These are phyloP conservation scores for Drosophila yooni DNA, from an alignment of 2,888 invertebrate genomes.

Conservation along the genomic window DNA sequence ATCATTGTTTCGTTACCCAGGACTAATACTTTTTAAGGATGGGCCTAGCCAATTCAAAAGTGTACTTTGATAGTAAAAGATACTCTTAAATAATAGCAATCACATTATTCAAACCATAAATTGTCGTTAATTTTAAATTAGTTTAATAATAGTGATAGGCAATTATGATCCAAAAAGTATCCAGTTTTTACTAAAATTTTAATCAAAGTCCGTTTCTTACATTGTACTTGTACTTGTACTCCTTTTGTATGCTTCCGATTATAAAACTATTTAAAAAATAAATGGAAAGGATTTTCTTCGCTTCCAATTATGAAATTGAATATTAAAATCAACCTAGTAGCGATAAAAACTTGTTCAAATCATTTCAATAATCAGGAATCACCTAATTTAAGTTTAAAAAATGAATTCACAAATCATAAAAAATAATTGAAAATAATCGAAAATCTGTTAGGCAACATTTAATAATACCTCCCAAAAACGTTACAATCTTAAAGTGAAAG, in stretches of 20 bases:
- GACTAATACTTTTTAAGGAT: not conserved
- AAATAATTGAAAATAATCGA: not conserved
- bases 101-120: not conserved
- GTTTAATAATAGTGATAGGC: not conserved
- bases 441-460: not conserved
- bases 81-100: not conserved
- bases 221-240: not conserved
- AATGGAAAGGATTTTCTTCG: not conserved
- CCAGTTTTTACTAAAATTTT: not conserved
- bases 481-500: slow-evolving; percentile 13
- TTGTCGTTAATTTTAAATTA: not conserved
- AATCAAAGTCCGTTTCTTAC: not conserved
- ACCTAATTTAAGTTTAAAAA: not conserved
- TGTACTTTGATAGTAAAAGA: not conserved
- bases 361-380: not conserved
- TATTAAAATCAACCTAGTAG: not conserved
- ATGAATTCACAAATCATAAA: not conserved
- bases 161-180: not conserved
- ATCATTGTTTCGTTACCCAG: not conserved
- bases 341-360: not conserved
- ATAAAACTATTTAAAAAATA: not conserved
- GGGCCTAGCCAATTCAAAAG: not conserved
- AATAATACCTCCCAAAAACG: not conserved
- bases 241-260: not conserved
- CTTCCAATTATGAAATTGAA: not conserved